These are phyloP conservation scores for Melanostoma scalare DNA, from an alignment of 2,888 invertebrate species.

Conservation along the genomic window DNA sequence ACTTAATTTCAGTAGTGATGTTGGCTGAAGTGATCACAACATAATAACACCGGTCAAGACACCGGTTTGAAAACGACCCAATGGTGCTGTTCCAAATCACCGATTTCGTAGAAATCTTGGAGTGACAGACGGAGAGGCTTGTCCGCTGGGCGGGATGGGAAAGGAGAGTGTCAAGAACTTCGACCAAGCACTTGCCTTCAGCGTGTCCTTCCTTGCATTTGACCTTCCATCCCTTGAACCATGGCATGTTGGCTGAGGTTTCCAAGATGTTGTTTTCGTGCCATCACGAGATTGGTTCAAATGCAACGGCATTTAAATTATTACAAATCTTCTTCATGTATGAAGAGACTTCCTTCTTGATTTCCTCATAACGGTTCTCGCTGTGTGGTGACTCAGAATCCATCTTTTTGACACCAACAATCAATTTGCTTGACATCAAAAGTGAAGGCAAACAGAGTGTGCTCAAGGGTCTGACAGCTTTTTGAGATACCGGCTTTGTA, in stretches of 20 bases:
- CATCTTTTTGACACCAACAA: constrained; percentile 99
- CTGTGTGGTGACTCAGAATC: constrained; percentile 99
- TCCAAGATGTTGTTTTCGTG: constrained; percentile 99
- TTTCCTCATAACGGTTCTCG: constrained; percentile 98
- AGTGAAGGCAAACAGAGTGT: constrained; percentile 98
- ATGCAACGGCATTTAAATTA: constrained; percentile 98
- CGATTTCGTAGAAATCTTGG: constrained; percentile 99
- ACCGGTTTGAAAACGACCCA: constrained; percentile 99
- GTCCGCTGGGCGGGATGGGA: constrained; percentile 98
- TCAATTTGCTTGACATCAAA: constrained; percentile 98
- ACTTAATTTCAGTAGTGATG: constrained; percentile 99
- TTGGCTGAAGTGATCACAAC: constrained; percentile 98
- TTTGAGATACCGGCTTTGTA: constrained; percentile 99
- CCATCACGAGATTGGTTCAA: constrained; percentile 99
- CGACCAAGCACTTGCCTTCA: constrained; percentile 97
- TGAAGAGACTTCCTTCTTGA: constrained; percentile 98
- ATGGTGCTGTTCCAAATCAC: constrained; percentile 99
- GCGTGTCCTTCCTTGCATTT: constrained; percentile 97
- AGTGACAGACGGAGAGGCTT: constrained; percentile 99
- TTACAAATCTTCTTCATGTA: constrained; percentile 99
- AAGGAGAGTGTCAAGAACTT: constrained; percentile 98
- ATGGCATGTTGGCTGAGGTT: constrained; percentile 95
- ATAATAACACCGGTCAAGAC: too few species aligned
- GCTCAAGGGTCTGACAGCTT: constrained; percentile 99
- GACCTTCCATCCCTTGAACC: constrained; percentile 98